These are phyloP conservation scores for Drosophila dives DNA, from an alignment of 2,888 invertebrate genomes.

Conservation along the genomic window DNA sequence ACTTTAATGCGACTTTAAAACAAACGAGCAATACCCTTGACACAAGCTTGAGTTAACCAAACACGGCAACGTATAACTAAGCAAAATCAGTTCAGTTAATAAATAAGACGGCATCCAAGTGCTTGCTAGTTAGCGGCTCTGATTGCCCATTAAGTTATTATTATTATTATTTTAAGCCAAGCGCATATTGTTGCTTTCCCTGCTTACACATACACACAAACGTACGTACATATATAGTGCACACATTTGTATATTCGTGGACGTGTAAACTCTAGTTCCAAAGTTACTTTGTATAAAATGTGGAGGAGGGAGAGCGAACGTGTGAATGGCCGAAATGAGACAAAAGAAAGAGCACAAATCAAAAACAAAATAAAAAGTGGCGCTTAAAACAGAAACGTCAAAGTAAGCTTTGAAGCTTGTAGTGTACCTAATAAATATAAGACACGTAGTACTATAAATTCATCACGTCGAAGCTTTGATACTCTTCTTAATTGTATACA, in stretches of 20 bases:
- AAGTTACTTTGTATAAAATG: slow-evolving; percentile 2
- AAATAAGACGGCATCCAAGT: slow-evolving; percentile 12
- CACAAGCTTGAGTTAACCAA: slow-evolving; percentile 42
- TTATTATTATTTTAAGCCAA: slow-evolving; percentile 10
- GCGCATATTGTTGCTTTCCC: slow-evolving; percentile 13
- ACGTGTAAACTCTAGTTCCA: slow-evolving; percentile 17
- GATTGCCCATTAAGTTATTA: slow-evolving; percentile 16
- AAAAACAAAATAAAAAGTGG: slow-evolving; percentile 6
- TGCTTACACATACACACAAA: not conserved
- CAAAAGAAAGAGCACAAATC: slow-evolving; percentile 26
- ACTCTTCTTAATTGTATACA: not conserved
- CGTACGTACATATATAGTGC: slow-evolving; percentile 9
- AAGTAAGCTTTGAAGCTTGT: slow-evolving; percentile 17
- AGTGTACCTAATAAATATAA: slow-evolving; percentile 1
- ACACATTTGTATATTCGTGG: slow-evolving; percentile 1
- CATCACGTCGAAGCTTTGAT: not conserved
- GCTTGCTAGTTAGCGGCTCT: slow-evolving; percentile 1
- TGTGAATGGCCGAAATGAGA: slow-evolving; percentile 17
- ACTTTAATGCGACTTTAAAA: slow-evolving; percentile 33
- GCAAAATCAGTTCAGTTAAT: slow-evolving; percentile 25
- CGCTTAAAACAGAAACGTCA: slow-evolving; percentile 32
- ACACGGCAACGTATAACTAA: slow-evolving; percentile 11
- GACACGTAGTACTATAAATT: not conserved
- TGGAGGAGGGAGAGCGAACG: not conserved
- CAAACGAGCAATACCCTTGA: slow-evolving; percentile 52